Conservation (phyloP, 2,888 invertebrate genomes). For the Taphrorychus bicolor region DNA sequence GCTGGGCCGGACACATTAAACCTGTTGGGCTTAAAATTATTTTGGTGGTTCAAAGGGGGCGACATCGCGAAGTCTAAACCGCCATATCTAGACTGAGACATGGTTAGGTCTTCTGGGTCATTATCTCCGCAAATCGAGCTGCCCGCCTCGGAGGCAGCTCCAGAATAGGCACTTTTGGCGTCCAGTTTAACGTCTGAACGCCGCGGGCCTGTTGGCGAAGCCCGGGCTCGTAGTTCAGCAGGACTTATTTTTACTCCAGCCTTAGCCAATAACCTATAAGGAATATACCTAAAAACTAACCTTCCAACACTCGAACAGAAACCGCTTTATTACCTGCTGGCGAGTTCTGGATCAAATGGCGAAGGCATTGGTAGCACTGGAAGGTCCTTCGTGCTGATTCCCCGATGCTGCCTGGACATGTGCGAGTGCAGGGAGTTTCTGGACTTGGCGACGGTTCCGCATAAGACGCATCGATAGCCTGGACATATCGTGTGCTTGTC, state of each 20-base stretch:
- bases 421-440: constrained; percentile 92
- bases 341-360: constrained; percentile 88
- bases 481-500: constrained; percentile 94
- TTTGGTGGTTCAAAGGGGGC: constrained; percentile 60
- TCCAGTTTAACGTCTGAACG: constrained; percentile 81
- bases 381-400: constrained; percentile 91
- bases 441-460: constrained; percentile 92
- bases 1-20: constrained; percentile 61
- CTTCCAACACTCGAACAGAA: too few species aligned
- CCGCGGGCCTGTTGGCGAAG: constrained; percentile 84
- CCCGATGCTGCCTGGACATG: constrained; percentile 92
- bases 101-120: constrained; percentile 84
- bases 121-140: constrained; percentile 80
- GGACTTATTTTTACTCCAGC: constrained; percentile 88
- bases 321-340: constrained; percentile 70
- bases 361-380: constrained; percentile 93
- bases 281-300: not conserved
- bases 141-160: constrained; percentile 72
- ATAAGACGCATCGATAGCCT: constrained; percentile 89
- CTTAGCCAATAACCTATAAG: constrained; percentile 76
- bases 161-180: constrained; percentile 71
- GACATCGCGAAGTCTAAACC: constrained; percentile 60
- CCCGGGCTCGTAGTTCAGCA: constrained; percentile 82
- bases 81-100: constrained; percentile 64
- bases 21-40: constrained; percentile 56